phyloP scores from a whole-genome alignment of 2,113 vertebrate genomes.

The Pelusios castaneus region DNA sequence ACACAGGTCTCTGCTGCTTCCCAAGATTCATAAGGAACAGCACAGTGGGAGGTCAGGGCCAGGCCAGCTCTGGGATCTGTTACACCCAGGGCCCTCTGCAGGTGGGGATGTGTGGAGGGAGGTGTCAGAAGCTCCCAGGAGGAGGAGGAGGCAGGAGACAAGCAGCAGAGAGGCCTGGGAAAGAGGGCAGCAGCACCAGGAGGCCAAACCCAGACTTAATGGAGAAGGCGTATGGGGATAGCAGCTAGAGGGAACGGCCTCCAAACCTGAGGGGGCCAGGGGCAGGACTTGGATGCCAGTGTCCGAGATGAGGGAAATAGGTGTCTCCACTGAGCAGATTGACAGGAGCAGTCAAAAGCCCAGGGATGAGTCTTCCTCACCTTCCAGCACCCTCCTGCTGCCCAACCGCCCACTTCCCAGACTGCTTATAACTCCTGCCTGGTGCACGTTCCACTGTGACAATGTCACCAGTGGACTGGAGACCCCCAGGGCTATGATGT shows the following conservation, averaged over 20 bases:
- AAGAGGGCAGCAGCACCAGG: neutral
- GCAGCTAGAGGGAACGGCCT: neutral
- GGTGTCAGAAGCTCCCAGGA: neutral
- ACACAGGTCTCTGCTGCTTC: neutral
- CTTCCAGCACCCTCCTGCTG: neutral
- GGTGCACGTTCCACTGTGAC: neutral
- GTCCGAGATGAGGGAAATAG: neutral
- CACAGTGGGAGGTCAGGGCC: neutral
- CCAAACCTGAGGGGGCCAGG: neutral
- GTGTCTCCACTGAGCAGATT: neutral
- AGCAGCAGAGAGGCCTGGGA: neutral
- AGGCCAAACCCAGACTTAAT: too few species aligned
- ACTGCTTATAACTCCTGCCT: neutral
- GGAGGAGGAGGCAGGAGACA: neutral
- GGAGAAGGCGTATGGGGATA: too few species aligned
- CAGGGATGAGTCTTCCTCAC: neutral
- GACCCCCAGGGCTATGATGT: neutral
- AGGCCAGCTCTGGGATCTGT: neutral
- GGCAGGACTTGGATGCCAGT: neutral
- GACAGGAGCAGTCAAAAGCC: neutral
- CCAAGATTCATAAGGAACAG: neutral
- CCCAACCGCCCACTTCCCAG: neutral
- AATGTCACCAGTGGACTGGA: neutral
- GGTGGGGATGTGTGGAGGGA: neutral
- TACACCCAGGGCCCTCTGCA: rapidly evolving